Evolutionary conservation across 2,113 vertebrate species (phyloP), one percentile per base, ranked within the genome.

Genomic region (Muntiacus muntjak): DNA sequence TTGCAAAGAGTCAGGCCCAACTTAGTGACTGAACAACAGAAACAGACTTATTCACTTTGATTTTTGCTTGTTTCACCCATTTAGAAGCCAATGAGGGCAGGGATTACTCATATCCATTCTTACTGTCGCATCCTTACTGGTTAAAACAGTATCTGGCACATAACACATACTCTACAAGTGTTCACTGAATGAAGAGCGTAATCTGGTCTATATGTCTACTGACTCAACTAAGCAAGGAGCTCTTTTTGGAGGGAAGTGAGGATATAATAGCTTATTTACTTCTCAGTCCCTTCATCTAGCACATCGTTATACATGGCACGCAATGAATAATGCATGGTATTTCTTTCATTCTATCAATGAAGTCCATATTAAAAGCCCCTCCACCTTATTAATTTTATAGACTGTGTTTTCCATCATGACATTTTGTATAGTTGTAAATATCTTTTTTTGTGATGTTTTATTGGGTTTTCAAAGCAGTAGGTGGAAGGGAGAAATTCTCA

Each of bases 101-200:
- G 50, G 15, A 26, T 55, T 11, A 10, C 2, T 71, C 45, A 25
- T 36, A 33, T 54, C 58, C 60, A 7, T 15, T 60, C 88, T 93
- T 52, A 55, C 6, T 60, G 4, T 15, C 81, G 17, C 1, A 47
- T 55, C 12, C 3, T 79, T 6, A 23, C 14, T 57, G 28, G 47
- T 12, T n/a, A 43, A 43, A 33, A 33, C 5, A 26, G 21, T 55
- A 1, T 40, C 11, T n/a, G 5, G 0, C 2, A 26, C 2, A 13
- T 14, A 36, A 33, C 6, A 8, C 0, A 4, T 14, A 30, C 1
- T 47, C 55, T 25, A 16, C 23, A 36, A 26, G 54, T 45, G 23
- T 11, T 54, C 17, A 25, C 71, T 11, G 4, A 62, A 47, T 19
- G 5, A 50, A 91, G 47, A n/a, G 10, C 13, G 6, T 11, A 26